Percentiles rank a stretch among this genome's conserved stretches.
phyloP scores from a whole-genome alignment of 1,140 invertebrate species.

The Asbolus verrucosus region DNA sequence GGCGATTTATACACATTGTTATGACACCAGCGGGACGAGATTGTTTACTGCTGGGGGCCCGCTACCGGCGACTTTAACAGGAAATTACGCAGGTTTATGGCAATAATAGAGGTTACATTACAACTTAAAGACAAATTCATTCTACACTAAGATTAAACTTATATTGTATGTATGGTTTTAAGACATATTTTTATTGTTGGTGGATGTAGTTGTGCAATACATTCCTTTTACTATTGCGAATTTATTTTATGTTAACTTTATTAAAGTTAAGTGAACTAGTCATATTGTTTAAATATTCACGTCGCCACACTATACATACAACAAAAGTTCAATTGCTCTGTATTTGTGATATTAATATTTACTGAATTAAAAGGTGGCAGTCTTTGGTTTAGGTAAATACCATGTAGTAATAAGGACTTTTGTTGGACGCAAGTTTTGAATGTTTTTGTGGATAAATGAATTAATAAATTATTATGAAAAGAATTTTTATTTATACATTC shows the following conservation, averaged over 20 bases:
- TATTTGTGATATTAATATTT: constrained; percentile 35
- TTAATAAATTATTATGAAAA: constrained; percentile 3
- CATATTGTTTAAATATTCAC: constrained; percentile 1
- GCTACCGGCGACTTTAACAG: constrained; percentile 87
- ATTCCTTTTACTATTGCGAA: constrained; percentile 21
- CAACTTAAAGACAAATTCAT: background rate
- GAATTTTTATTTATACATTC: constrained; percentile 9
- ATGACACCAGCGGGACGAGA: constrained; percentile 90
- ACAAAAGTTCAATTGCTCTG: constrained; percentile 16
- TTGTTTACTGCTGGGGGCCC: constrained; percentile 96
- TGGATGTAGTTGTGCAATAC: constrained; percentile 18
- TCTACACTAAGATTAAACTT: constrained; percentile 19
- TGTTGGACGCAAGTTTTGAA: too few species aligned
- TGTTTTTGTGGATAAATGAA: too few species aligned
- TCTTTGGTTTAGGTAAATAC: background rate
- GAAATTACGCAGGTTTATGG: constrained; percentile 82
- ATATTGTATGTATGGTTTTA: constrained; percentile 33
- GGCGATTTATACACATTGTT: constrained; percentile 96
- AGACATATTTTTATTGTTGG: background rate
- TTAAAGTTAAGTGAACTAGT: constrained; percentile 12
- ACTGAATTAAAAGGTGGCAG: constrained; percentile 21
- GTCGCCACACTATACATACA: constrained; percentile 18
- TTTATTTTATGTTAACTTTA: background rate
- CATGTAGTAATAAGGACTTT: too few species aligned
- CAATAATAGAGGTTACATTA: constrained; percentile 64